Base-by-base conservation (phyloP, 2,113 vertebrate species). In the Dasypus novemcinctus region DNA sequence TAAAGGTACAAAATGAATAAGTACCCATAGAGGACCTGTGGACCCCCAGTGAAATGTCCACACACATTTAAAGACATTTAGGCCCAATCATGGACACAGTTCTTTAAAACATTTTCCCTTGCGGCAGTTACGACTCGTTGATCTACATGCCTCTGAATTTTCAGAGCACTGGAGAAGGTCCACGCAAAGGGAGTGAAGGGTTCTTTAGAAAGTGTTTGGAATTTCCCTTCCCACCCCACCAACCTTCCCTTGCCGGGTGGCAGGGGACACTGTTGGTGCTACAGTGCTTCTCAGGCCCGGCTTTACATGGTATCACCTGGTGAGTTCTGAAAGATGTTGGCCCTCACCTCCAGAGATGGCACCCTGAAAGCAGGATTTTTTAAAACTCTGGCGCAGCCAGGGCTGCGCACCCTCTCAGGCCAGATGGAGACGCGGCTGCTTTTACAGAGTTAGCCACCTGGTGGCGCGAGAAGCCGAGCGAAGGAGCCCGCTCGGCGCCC, bases 401-500 rank as follows among this genome's bases (percentile, higher is more conserved):
- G 33, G 38, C 61, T 2, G 27, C 78, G 43, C 81, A 61, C 25
- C 4, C 0, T 33, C n/a, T 25, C 64, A 7, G 2, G 20, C 52
- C 81, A 1, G 57, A 23, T 1, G 33, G 21, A 82, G 75, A 90
- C 1, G 27, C 5, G 3, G 14, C 5, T 87, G 95, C 94, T 88
- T 23, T 84, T 72, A 33, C 7, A 88, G 13, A 88, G 12, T 4
- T 7, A 1, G 20, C 61, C 97, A 88, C 88, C 27, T 88, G 95
- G 59, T 71, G 96, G 94, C 49, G 78, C 25, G 4, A 93, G 52
- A 97, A 75, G 78, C 63, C 2, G 87, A 0, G 38, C 43, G 12
- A 91, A 94, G 61, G 90, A 36, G 29, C 7, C 0, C 2, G 2
- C 11, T 0, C 11, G 2, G 21, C 21, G 4, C 36, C 2, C 29